Evolutionary conservation across 2,888 invertebrate genomes (phyloP), one percentile per base, ranked within the genome.

Genomic region (Rhodophaea formosa): DNA sequence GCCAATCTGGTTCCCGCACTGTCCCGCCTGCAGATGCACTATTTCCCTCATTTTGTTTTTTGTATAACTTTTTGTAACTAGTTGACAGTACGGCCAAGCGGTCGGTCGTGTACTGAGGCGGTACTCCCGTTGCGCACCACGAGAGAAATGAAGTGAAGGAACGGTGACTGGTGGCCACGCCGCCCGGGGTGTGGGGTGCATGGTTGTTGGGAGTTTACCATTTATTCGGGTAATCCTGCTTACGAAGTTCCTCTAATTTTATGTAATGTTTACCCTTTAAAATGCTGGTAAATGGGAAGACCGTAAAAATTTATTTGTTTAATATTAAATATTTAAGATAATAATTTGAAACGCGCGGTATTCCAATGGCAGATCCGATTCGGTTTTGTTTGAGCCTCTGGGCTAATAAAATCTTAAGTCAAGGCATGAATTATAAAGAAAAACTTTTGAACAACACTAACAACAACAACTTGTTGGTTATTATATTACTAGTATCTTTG

Each of bases 1-100:
- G 74, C 96, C 96, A 73, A 96, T 96, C 91, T 96, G 96, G 92
- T 96, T 96, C 58, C 96, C 96, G 90, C 96, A 96, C 88, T 96
- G 96, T 73, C 96, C 96, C 66, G 95, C 95, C 82, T 96, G 96
- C 57, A 96, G 93, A 75, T 96, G 96, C 77, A 96, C 95, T 77
- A 96, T 96, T 92, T 96, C 96, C 90, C 96, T 94, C 96, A 96
- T 93, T 72, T 59, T 69, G 54, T 74, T 58, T 67, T 67, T 65
- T 64, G 56, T 73, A 64, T 70, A 72, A 72, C 66, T 73, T 72
- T 62, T 65, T 59, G 68, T 64, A 70, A 71, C 66, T 72, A 67
- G 30, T 42, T 53, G 59, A 58, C 59, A 60, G 53, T 52, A 39
- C 60, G 32, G 53, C 52, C 46, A 58, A 64, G 53, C 57, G 51